Evolutionary conservation across 2,888 invertebrate species (phyloP).

Genomic region (Azorinus chamasolen): DNA sequence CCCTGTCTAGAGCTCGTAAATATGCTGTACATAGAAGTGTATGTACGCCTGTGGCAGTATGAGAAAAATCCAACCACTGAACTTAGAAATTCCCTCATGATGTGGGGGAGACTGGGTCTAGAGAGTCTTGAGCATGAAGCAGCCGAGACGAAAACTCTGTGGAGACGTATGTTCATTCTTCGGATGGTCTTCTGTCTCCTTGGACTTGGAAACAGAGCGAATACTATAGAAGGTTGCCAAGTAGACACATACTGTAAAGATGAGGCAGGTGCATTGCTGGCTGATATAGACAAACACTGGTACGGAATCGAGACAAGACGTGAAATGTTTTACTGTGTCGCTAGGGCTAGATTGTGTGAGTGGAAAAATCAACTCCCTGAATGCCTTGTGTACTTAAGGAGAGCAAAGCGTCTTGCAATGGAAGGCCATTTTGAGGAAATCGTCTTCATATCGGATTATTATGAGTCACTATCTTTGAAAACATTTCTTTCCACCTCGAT

Average conservation of each 20-base stretch:
- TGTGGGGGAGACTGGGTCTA: conserved; percentile 57
- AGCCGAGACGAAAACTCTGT: conserved; percentile 44
- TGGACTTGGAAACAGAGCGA: conserved; percentile 64
- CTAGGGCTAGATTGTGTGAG: conserved; percentile 48
- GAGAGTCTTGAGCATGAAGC: conserved; percentile 54
- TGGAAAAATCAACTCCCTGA: neutral
- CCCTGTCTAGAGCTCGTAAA: conserved; percentile 65
- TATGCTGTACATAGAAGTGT: conserved; percentile 63
- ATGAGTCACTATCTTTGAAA: too few relatives aligned
- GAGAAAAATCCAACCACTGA: conserved; percentile 39
- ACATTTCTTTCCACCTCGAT: too few relatives aligned
- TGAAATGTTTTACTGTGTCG: conserved; percentile 65
- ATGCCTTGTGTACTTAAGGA: conserved; percentile 15
- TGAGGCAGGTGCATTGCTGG: conserved; percentile 40
- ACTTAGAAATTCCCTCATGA: conserved; percentile 36
- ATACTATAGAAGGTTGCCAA: conserved; percentile 36
- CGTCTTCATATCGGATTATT: conserved; percentile 27
- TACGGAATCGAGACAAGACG: conserved; percentile 59
- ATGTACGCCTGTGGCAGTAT: conserved; percentile 60
- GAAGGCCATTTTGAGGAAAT: conserved; percentile 60
- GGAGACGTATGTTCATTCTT: conserved; percentile 65
- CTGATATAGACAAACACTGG: conserved; percentile 33
- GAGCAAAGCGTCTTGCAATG: conserved; percentile 38
- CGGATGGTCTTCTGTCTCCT: conserved; percentile 66
- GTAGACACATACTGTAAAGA: conserved; percentile 24